Base-by-base conservation (phyloP, 2,797 vertebrate species). In the Peromyscus eremicus region DNA sequence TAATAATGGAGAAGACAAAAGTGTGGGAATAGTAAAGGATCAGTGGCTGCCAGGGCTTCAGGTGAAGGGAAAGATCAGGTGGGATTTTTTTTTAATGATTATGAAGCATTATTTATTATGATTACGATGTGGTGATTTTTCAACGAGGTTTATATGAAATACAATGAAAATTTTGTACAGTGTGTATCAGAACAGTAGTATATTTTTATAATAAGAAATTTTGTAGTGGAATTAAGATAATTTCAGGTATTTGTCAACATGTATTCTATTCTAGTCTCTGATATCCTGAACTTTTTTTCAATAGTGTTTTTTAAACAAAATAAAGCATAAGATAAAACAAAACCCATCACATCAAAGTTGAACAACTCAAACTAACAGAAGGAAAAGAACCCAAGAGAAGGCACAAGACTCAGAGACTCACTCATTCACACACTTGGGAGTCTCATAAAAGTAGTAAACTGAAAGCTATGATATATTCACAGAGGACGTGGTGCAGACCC, bases 101-200 rank as follows among this genome's bases (percentile, higher is more conserved):
- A 16, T 71, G 16, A 93, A 92, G 2, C 89, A 81, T 95, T 37
- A 73, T 62, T 89, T 92, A 92, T 94, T 81, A 37, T 92, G 92
- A 95, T 43, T 81, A 88, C 62, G 92, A 79, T 95, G 60, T 64
- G 80, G 95, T 84, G 89, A 91, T 91, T 92, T 97, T 98, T 97
- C 98, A 95, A 97, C 97, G 96, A 98, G 98, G 82, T 92, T 96
- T 98, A 89, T 21, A 91, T 64, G 92, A 94, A 98, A 83, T 95
- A 77, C 98, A 98, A 96, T 76, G 83, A 97, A 88, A 96, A 96
- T 97, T 52, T 90, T 87, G 80, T 73, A 76, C 1, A 97, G 62
- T 40, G 90, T 91, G 96, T 97, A 97, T 96, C 94, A 96, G 79
- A 97, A 97, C 57, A 95, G 87, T 91, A 98, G 97, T 96, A 95